Conservation (phyloP, 2,113 vertebrate species). For the Terrapene triunguis region DNA sequence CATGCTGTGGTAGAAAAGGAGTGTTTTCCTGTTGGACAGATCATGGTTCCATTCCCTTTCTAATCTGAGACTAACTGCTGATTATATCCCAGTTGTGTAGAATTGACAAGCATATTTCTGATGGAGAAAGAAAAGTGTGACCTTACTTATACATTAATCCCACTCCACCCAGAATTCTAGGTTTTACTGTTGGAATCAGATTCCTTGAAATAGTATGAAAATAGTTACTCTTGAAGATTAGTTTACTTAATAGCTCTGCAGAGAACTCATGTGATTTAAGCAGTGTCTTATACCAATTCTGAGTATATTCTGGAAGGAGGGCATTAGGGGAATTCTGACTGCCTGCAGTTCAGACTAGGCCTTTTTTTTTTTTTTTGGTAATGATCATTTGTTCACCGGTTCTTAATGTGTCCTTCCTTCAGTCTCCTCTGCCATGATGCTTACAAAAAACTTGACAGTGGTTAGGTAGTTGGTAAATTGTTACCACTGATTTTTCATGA, state of each 20-base stretch:
- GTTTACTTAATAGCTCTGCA: neutral
- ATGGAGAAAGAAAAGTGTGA: neutral
- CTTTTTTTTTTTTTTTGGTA: neutral
- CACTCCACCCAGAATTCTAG: neutral
- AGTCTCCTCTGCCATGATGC: neutral
- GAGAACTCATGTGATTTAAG: neutral
- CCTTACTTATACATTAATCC: neutral
- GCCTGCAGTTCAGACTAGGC: neutral
- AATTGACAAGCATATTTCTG: neutral
- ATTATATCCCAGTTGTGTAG: neutral
- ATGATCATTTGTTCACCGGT: neutral
- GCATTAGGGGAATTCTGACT: neutral
- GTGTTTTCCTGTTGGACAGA: neutral
- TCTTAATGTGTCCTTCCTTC: neutral
- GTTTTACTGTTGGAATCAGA: neutral
- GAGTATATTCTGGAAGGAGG: neutral
- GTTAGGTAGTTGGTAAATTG: neutral
- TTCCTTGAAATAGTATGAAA: neutral
- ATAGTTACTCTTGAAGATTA: neutral
- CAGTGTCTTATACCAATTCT: accelerated
- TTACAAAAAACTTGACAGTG: neutral
- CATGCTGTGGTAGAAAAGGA: neutral
- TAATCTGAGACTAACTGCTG: neutral
- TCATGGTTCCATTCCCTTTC: neutral
- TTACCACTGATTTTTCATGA: neutral